Percentiles rank a stretch among this genome's conserved stretches.
phyloP scores from a whole-genome alignment of 2,888 invertebrate genomes.

The Suillia variegata region DNA sequence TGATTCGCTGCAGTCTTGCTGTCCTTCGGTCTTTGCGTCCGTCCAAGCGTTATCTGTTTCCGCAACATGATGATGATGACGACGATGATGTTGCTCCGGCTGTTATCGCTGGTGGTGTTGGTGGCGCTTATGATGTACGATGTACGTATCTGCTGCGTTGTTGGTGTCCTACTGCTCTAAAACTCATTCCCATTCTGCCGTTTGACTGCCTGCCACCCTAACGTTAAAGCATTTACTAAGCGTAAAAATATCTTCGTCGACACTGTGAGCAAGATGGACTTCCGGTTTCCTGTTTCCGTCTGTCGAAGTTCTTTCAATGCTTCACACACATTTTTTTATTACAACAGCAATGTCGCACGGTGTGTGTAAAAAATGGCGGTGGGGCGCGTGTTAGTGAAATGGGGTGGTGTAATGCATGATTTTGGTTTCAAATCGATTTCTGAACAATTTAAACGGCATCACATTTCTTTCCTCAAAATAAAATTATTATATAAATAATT shows the following conservation, averaged over 20 bases:
- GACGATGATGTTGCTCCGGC: constrained; percentile 27
- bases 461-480: not conserved
- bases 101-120: constrained; percentile 5
- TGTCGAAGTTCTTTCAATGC: constrained; percentile 46
- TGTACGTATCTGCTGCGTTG: not conserved
- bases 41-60: constrained; percentile 58
- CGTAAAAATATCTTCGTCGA: constrained; percentile 54
- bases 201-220: constrained; percentile 7
- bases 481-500: too few relatives aligned
- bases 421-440: constrained; percentile 12
- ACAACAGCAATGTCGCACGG: constrained; percentile 4
- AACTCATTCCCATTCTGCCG: too few relatives aligned
- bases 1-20: constrained; percentile 38
- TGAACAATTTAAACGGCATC: not conserved
- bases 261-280: constrained; percentile 61
- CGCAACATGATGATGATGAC: constrained; percentile 43
- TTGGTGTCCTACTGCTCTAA: constrained; percentile 2
- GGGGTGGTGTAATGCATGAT: not conserved
- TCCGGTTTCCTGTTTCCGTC: constrained; percentile 63
- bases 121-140: constrained; percentile 1
- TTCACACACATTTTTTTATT: constrained; percentile 14
- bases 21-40: constrained; percentile 27
- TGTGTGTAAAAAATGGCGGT: too few relatives aligned
- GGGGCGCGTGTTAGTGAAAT: constrained; percentile 5
- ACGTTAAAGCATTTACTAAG: constrained; percentile 24